A percentile compares a stretch with the other conserved stretches of the same genome.
Conservation (phyloP, 2,888 invertebrate species). For the Pollenia amentaria region DNA sequence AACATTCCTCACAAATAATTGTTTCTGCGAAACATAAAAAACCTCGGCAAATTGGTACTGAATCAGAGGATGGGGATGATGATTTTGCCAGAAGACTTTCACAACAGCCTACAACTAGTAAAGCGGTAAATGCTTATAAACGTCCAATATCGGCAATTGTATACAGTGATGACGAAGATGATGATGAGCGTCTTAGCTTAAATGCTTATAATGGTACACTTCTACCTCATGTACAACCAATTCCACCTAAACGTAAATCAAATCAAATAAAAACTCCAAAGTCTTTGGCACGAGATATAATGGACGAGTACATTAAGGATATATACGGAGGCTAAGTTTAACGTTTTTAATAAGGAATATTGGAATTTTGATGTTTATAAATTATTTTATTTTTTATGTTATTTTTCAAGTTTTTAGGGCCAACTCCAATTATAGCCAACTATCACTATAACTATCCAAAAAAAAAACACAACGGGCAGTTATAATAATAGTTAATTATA, state of each 20-base stretch:
- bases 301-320: constrained; percentile 50
- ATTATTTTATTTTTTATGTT: not conserved
- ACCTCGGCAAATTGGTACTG: not conserved
- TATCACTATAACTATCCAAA: too few species aligned
- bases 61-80: not conserved
- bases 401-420: not conserved
- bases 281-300: constrained; percentile 27
- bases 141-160: constrained; percentile 7
- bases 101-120: constrained; percentile 56
- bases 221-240: constrained; percentile 63
- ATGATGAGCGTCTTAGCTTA: constrained; percentile 27
- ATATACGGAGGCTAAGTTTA: constrained; percentile 54
- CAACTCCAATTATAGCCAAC: too few species aligned
- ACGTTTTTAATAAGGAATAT: constrained; percentile 44
- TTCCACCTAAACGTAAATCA: constrained; percentile 51
- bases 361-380: not conserved
- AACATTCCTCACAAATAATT: not conserved
- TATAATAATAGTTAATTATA: too few species aligned
- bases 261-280: not conserved
- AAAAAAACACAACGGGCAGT: too few species aligned
- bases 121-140: constrained; percentile 18
- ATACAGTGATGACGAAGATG: constrained; percentile 36
- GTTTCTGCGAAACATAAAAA: not conserved
- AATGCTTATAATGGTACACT: constrained; percentile 51
- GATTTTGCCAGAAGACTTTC: constrained; percentile 30